A percentile compares a stretch with the other conserved stretches of the same genome.
phyloP scores from a whole-genome alignment of 2,113 vertebrate species.

The Pantherophis guttatus region DNA sequence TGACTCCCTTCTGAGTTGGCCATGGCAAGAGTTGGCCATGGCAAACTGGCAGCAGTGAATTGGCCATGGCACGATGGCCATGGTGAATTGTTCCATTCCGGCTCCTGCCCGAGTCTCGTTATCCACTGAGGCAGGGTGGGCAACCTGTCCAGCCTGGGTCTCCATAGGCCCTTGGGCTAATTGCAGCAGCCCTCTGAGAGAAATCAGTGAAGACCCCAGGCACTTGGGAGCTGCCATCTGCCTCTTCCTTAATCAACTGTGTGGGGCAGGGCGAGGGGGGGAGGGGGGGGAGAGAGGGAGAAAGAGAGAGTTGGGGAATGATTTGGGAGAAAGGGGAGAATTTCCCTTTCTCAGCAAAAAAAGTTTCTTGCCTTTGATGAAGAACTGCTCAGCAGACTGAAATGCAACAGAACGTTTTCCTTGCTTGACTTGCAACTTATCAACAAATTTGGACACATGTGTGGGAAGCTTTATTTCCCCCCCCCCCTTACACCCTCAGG shows the following conservation, averaged over 20 bases:
- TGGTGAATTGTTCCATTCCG: background rate
- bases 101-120: background rate
- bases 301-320: background rate
- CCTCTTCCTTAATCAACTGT: background rate
- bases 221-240: background rate
- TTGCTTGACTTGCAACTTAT: background rate
- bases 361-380: background rate
- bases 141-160: background rate
- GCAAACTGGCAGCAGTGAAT: too few species aligned
- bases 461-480: background rate
- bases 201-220: background rate
- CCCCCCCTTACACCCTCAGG: background rate
- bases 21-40: too few species aligned
- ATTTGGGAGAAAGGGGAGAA: background rate
- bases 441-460: background rate
- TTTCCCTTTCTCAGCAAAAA: background rate
- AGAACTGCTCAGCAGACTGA: background rate
- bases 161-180: background rate
- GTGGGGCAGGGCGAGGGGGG: fast-evolving
- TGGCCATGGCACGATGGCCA: background rate
- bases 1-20: too few species aligned
- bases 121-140: background rate
- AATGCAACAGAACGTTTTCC: background rate
- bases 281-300: background rate
- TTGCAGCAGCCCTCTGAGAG: background rate